These are phyloP conservation scores for Aramus guarauna DNA, from an alignment of 2,113 vertebrate species.

Conservation along the genomic window DNA sequence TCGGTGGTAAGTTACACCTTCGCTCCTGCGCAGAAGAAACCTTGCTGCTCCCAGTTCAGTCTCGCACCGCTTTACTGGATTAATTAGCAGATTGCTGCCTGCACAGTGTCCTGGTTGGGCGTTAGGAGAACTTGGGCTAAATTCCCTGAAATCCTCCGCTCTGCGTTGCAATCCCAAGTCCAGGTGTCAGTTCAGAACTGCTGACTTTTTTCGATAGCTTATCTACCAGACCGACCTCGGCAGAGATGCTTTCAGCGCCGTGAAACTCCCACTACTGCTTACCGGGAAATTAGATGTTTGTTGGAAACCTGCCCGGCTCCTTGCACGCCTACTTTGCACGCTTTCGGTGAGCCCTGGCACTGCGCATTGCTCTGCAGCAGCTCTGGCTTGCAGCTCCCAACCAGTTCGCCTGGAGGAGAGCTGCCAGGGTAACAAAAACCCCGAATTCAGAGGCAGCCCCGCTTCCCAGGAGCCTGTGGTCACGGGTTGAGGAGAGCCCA, in stretches of 20 bases:
- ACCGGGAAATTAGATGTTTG: neutral
- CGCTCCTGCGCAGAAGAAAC: neutral
- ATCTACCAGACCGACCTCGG: no score
- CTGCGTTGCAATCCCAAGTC: no score
- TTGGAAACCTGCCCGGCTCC: neutral
- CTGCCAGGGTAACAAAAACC: neutral
- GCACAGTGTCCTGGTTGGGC: neutral
- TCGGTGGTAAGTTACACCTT: neutral
- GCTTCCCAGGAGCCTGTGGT: neutral
- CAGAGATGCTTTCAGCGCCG: rapidly evolving
- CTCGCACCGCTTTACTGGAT: neutral
- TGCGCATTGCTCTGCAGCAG: rapidly evolving
- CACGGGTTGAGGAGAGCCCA: neutral
- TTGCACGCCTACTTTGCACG: neutral
- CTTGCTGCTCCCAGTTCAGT: neutral
- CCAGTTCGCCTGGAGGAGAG: neutral
- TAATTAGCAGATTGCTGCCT: neutral
- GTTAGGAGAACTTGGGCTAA: neutral
- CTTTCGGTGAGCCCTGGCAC: neutral
- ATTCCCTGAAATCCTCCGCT: neutral
- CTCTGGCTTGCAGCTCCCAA: neutral
- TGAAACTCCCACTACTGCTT: neutral
- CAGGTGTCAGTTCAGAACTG: neutral
- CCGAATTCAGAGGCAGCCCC: neutral
- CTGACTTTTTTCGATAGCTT: rapidly evolving